Base-by-base conservation (phyloP, 2,113 vertebrate genomes). In the Dicerorhinus sumatrensis region DNA sequence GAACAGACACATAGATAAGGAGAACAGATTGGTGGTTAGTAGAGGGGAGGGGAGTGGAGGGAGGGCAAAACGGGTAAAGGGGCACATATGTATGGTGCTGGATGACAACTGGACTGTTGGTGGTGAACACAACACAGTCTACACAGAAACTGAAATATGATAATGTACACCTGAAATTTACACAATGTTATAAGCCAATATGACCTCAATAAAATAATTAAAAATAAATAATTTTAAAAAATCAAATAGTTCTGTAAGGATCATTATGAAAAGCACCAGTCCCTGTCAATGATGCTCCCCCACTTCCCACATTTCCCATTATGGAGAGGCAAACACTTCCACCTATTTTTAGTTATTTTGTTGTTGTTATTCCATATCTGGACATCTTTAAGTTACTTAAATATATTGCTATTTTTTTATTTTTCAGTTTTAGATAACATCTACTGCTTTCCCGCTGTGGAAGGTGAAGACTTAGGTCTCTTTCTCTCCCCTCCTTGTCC, bases 261-360 rank as follows among this genome's bases (percentile, higher is more conserved):
- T 94, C 18, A 20, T 56, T 48, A 31, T 11, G 29, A 79, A 83
- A 86, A 94, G 18, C 25, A 29, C 5, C 17, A 58, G 1, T 29
- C 60, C 25, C 36, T 23, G 21, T 11, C 27, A 29, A 1, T 4
- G 31, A 23, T 0, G 1, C 33, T n/a, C 54, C 18, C 6, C 20
- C 5, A 29, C 1, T 8, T 87, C 63, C 81, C 13, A 62, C 14
- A 31, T 77, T 69, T 36, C 9, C 36, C 51, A 1, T 39, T 76
- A 46, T 80, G 6, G 3, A 33, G 18, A 77, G 58, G 13, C 18
- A 89, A 92, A 70, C 25, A 54, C 54, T n/a, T 72, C 62, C 36
- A 27, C 21, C 1, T 46, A 12, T 48, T 92, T 36, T 73, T 62
- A 86, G 29, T 1, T 67, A 18, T 60, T 72, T 65, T 63, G 31